Percentiles rank a stretch among this genome's conserved stretches.
Evolutionary conservation across 2,888 invertebrate genomes (phyloP).

Genomic region (Eustalomyia histrio): DNA sequence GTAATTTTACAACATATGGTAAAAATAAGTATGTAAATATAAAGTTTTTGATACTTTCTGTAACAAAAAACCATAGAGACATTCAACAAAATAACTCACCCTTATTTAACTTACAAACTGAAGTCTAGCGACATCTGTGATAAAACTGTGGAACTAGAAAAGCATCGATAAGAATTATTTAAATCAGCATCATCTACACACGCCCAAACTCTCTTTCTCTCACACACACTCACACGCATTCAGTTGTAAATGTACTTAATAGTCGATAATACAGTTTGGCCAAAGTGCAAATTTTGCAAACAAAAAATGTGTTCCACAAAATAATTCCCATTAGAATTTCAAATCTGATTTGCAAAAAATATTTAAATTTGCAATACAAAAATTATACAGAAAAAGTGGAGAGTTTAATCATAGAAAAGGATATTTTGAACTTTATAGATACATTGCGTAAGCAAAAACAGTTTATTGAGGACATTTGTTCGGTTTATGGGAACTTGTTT

Average conservation of each 20-base stretch:
- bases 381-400: not conserved
- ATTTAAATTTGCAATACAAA: slow-evolving; percentile 8
- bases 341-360: slow-evolving; percentile 20
- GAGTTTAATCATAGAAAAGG: not conserved
- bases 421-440: not conserved
- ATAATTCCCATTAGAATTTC: slow-evolving; percentile 39
- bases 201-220: no score
- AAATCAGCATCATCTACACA: not conserved
- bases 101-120: not conserved
- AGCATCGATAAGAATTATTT: slow-evolving; percentile 30
- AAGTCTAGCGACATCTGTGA: not conserved
- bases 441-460: not conserved
- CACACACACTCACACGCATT: not conserved
- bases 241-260: not conserved
- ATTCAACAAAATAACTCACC: not conserved
- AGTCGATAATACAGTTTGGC: slow-evolving; percentile 27
- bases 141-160: not conserved
- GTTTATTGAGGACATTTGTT: not conserved
- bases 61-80: no score
- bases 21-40: no score
- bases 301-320: slow-evolving; percentile 14
- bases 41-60: no score
- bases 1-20: no score
- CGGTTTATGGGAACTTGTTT: not conserved
- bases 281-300: not conserved